These are phyloP conservation scores for Notodonta ziczac DNA, from an alignment of 2,888 invertebrate species.

Conservation along the genomic window DNA sequence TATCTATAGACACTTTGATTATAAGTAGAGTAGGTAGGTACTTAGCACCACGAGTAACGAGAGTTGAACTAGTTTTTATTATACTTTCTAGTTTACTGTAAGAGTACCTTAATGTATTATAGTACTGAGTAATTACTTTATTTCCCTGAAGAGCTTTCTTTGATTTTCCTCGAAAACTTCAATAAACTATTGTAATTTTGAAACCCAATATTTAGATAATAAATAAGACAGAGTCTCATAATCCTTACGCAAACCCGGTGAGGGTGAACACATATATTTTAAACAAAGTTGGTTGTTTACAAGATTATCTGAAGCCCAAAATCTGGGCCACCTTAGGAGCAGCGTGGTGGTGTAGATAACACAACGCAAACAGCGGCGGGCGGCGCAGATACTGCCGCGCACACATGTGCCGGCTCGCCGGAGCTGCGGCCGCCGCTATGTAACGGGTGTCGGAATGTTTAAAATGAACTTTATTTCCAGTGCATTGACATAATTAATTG, in stretches of 20 bases:
- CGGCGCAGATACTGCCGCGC: conserved; percentile 33
- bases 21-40: too few species aligned
- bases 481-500: too few species aligned
- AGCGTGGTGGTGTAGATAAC: conserved; percentile 25
- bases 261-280: conserved; percentile 7
- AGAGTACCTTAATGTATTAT: too few species aligned
- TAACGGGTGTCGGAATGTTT: not conserved
- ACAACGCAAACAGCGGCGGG: conserved; percentile 30
- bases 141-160: too few species aligned
- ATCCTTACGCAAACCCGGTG: conserved; percentile 6
- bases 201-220: conserved; percentile 3
- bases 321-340: conserved; percentile 4
- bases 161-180: not conserved
- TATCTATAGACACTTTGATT: too few species aligned
- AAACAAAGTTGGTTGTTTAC: conserved; percentile 8
- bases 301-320: conserved; percentile 8
- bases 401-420: conserved; percentile 31
- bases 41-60: too few species aligned
- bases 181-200: not conserved
- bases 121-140: too few species aligned
- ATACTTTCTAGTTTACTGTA: too few species aligned
- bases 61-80: too few species aligned
- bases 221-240: conserved; percentile 7
- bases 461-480: conserved; percentile 26
- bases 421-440: conserved; percentile 28